Conservation (phyloP, 2,113 vertebrate genomes). For the Larimichthys crocea region DNA sequence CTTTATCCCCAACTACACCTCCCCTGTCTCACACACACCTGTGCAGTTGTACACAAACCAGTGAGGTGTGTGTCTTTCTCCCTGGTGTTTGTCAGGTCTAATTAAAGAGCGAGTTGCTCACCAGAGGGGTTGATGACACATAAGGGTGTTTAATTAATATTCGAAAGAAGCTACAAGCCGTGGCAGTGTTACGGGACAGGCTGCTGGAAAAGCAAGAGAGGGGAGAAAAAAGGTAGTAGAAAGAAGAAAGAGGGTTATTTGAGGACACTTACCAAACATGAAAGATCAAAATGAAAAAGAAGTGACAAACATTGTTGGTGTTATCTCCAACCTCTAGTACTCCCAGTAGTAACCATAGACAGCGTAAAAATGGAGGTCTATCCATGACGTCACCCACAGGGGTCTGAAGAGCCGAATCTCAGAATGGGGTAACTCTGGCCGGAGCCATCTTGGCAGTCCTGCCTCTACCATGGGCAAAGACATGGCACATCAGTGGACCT, state of each 20-base stretch:
- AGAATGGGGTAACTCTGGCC: too few species aligned
- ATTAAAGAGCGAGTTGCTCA: slow-evolving; percentile 72
- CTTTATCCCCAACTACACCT: slow-evolving; percentile 26
- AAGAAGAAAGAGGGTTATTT: not conserved
- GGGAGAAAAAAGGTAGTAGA: not conserved
- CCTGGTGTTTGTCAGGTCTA: slow-evolving; percentile 55
- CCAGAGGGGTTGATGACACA: slow-evolving; percentile 64
- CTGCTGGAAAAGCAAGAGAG: slow-evolving; percentile 26
- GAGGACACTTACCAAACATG: not conserved
- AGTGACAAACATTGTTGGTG: not conserved
- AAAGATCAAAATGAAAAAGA: not conserved
- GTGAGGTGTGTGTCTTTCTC: slow-evolving; percentile 50
- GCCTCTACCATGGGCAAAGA: too few species aligned
- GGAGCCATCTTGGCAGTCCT: too few species aligned
- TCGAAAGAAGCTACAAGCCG: slow-evolving; percentile 36
- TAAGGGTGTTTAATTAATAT: slow-evolving; percentile 73
- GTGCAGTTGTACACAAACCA: slow-evolving; percentile 34
- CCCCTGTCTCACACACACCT: slow-evolving; percentile 48
- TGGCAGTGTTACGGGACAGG: slow-evolving; percentile 29
- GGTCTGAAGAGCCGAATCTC: too few species aligned
- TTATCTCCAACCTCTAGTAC: not conserved
- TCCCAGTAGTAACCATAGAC: too few species aligned
- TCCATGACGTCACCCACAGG: too few species aligned
- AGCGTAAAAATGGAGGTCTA: too few species aligned
- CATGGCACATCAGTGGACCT: too few species aligned